Base-by-base conservation (phyloP, 1,140 invertebrate species). In the Euglossa dilemma region DNA sequence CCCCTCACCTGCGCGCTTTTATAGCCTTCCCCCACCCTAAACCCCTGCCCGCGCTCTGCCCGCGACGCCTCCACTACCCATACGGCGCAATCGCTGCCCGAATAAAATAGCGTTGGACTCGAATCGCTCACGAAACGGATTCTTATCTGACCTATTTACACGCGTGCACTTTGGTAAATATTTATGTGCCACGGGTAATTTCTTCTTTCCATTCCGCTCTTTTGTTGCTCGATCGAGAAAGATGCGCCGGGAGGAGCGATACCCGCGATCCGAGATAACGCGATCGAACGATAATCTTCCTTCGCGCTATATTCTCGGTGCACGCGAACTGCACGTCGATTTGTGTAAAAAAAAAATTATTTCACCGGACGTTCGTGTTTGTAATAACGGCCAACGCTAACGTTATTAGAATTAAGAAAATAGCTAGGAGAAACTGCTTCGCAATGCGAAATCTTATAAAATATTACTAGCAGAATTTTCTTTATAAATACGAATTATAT, bases 1-100 rank as follows among this genome's bases (percentile, higher is more conserved):
- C 92, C 93, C 93, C 93, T 92, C 92, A 92, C 93, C 92, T 92
- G 92, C 85, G 79, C 70, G 70, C 50, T 85, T 89, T 91, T 93
- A 93, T 92, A 93, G 76, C 79, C 72, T 83, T 50, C 87, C 74
- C 85, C 89, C 89, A 89, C 87, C 87, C 80, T 59, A 45, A 43
- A 12, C 72, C 36, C 36, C 36, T 36, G 4, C 36, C 36, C 36
- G 36, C 54, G 71, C 59, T 81, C 20, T 83, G 82, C 80, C 72
- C 77, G 74, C 67, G 85, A 86, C 87, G 84, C 87, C 80, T 84
- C 89, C 87, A 74, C 82, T 79, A 56, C 63, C 80, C 71, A 72
- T 78, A 72, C 84, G 69, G 91, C 93, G 92, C 92, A 93, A 92
- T 92, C 93, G 91, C 89, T 90, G 89, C 89, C 66, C 66, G 87